Evolutionary conservation across 2,113 vertebrate genomes (phyloP), one percentile per base, ranked within the genome.

Genomic region (Crocuta crocuta): DNA sequence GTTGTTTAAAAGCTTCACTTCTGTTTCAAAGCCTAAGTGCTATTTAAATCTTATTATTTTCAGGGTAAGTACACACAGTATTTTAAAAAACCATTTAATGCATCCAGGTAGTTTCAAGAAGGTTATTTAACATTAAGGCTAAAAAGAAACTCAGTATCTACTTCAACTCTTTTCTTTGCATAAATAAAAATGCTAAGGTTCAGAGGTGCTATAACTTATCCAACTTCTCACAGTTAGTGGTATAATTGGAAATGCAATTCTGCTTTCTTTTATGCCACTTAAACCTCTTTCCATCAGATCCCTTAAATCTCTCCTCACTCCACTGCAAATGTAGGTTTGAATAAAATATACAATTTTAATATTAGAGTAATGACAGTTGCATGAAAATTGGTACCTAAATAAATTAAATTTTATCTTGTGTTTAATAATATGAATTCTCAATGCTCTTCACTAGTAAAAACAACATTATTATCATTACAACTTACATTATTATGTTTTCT

Each of bases 361-460:
- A 45, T 55, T 50, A 65, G 33, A 63, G 1, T 78, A 61, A 74
- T 8, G 50, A 65, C 83, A 85, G 9, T n/a, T 91, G 13, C 19
- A 39, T 83, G 88, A 83, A 83, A 33, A 89, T 94, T 31, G 92
- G 31, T 58, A 82, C 48, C 15, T 16, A 87, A 48, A 89, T 26
- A n/a, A 43, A 55, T 48, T 21, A 0, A 39, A 55, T 53, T 66
- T 94, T 86, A 91, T 73, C 43, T 76, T 16, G 45, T 4, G 0
- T 73, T 13, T n/a, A 96, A 55, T n/a, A 79, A 9, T 13, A 71
- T 15, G 1, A 61, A 43, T 86, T 92, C 80, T 50, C 24, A 96
- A 74, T 31, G 24, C 2, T n/a, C 96, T 95, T 96, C 81, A n/a
- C 10, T 48, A 53, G 39, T 17, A 63, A 6, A 97, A 97, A 33